Evolutionary conservation across 2,113 vertebrate species (phyloP).

Genomic region (Paradisaea rubra): DNA sequence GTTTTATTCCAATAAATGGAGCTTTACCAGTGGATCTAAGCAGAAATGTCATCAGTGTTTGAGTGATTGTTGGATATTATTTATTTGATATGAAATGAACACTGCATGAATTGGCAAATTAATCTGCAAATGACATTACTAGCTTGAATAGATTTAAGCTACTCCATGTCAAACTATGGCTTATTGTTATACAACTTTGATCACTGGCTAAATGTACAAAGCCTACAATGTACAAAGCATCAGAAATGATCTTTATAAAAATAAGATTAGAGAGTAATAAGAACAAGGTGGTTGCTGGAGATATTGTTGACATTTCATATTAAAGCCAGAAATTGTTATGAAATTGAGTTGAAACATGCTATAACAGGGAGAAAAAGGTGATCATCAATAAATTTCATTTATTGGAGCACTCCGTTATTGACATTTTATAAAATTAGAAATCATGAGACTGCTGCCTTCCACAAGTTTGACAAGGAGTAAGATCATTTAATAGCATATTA

Average conservation of each 20-base stretch:
- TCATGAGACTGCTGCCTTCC: neutral
- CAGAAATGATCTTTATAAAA: neutral
- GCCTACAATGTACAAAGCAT: neutral
- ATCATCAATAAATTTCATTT: neutral
- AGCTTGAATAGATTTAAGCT: neutral
- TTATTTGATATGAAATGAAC: constrained; percentile 44
- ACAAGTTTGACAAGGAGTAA: neutral
- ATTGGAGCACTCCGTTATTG: neutral
- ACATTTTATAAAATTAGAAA: neutral
- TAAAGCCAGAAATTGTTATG: neutral
- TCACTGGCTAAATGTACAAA: neutral
- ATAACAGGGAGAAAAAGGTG: neutral
- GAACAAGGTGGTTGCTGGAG: constrained; percentile 15
- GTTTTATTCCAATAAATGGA: neutral
- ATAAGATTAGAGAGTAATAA: neutral
- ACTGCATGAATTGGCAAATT: neutral
- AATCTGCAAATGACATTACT: neutral
- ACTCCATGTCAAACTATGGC: neutral
- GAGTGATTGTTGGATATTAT: constrained; percentile 10
- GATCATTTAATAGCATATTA: neutral
- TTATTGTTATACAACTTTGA: neutral
- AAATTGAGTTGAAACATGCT: neutral
- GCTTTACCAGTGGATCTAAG: neutral
- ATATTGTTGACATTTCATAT: constrained; percentile 8
- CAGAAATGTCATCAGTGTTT: constrained; percentile 10